Evolutionary conservation across 1,140 invertebrate species (phyloP).

Genomic region (Cephus cinctus): DNA sequence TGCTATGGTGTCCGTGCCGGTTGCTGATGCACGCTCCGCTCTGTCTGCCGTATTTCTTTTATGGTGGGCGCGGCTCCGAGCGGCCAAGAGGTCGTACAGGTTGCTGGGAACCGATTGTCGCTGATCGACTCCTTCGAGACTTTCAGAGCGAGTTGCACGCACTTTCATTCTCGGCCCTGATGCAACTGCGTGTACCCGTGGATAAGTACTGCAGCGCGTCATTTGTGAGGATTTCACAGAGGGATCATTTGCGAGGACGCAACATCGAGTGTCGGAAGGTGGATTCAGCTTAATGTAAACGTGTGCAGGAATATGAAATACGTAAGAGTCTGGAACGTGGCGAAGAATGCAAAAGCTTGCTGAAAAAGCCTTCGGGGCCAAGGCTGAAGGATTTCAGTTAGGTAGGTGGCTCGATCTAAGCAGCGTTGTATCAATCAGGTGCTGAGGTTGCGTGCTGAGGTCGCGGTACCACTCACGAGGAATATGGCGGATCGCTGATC

Average conservation of each 20-base stretch:
- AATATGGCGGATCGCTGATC: constrained; percentile 33
- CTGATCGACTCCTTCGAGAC: constrained; percentile 32
- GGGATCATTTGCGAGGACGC: too few species aligned
- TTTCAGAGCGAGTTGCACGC: too few species aligned
- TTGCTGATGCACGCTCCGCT: neutral
- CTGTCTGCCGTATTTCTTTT: constrained; percentile 38
- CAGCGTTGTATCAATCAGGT: constrained; percentile 33
- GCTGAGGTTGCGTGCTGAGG: constrained; percentile 33
- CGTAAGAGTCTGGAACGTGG: too few species aligned
- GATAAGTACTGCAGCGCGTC: too few species aligned
- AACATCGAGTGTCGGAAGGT: too few species aligned
- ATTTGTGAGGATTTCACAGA: too few species aligned
- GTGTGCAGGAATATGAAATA: too few species aligned
- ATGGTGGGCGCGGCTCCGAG: constrained; percentile 44
- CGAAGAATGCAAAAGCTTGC: neutral
- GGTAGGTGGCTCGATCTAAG: neutral
- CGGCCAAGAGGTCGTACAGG: constrained; percentile 46
- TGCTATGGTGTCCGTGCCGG: too few species aligned
- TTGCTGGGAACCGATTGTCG: constrained; percentile 51
- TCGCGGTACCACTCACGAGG: constrained; percentile 19
- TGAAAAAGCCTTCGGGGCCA: neutral
- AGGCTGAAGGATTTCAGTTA: too few species aligned
- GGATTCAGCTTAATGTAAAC: too few species aligned
- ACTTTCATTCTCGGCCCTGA: too few species aligned
- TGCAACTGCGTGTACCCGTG: too few species aligned